These are phyloP conservation scores for Nebria brevicollis DNA, from an alignment of 2,888 invertebrate genomes.

Conservation along the genomic window DNA sequence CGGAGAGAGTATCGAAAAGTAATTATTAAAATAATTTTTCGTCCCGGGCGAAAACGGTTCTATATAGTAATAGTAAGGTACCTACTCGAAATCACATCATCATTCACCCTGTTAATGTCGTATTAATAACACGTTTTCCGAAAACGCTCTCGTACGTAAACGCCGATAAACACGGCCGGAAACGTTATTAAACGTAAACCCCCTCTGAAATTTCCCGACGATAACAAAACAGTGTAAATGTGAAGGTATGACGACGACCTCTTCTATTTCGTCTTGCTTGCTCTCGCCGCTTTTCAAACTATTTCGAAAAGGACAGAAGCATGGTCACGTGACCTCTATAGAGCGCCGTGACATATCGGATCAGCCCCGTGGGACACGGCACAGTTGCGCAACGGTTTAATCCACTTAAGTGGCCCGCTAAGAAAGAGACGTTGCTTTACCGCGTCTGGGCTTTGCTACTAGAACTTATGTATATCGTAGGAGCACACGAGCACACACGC, in stretches of 20 bases:
- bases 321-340: conserved; percentile 48
- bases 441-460: conserved; percentile 8
- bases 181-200: conserved; percentile 26
- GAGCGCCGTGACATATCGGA: conserved; percentile 50
- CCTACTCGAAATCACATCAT: conserved; percentile 38
- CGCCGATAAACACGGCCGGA: conserved; percentile 40
- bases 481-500: neutral
- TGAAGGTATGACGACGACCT: neutral
- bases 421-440: conserved; percentile 39
- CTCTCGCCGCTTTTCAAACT: neutral
- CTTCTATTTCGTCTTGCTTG: neutral
- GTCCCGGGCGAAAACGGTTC: conserved; percentile 13
- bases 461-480: neutral
- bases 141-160: conserved; percentile 28
- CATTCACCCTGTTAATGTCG: conserved; percentile 44
- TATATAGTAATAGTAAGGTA: neutral
- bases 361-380: conserved; percentile 50
- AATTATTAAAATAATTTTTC: conserved; percentile 46
- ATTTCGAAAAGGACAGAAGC: conserved; percentile 10
- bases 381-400: conserved; percentile 55
- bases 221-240: conserved; percentile 4
- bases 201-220: neutral
- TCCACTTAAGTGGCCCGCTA: conserved; percentile 53
- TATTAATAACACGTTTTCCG: conserved; percentile 43
- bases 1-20: conserved; percentile 35